These are phyloP conservation scores for Lota lota DNA, from an alignment of 2,113 vertebrate genomes.

Conservation along the genomic window DNA sequence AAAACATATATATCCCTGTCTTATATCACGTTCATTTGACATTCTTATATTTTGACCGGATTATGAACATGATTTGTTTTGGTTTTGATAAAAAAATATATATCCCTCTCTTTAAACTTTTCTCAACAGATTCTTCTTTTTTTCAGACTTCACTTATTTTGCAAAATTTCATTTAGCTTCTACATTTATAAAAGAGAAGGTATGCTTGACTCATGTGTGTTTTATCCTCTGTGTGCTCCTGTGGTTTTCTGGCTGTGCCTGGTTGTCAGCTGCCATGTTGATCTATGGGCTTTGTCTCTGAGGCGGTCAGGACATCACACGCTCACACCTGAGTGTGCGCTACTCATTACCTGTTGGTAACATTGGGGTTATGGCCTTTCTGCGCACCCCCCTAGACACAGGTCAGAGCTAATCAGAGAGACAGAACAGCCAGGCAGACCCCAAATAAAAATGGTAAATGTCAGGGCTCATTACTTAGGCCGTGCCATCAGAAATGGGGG, in stretches of 20 bases:
- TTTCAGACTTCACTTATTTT: too few species aligned
- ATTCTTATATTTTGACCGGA: too few species aligned
- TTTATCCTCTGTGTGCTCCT: constrained; percentile 12
- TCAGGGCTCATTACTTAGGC: constrained; percentile 44
- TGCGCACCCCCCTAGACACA: constrained; percentile 23
- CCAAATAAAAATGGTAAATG: constrained; percentile 36
- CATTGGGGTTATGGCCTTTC: constrained; percentile 29
- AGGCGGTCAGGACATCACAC: constrained; percentile 24
- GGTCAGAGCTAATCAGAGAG: constrained; percentile 57
- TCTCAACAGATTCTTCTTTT: too few species aligned
- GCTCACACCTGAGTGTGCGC: constrained; percentile 33
- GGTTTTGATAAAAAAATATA: too few species aligned
- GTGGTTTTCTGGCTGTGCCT: not conserved
- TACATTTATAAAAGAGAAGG: too few species aligned
- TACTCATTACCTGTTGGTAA: constrained; percentile 54
- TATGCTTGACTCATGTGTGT: too few species aligned
- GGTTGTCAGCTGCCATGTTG: too few species aligned
- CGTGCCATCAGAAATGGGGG: not conserved
- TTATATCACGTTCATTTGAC: too few species aligned
- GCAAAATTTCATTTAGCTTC: too few species aligned
- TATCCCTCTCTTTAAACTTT: too few species aligned
- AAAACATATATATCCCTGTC: too few species aligned
- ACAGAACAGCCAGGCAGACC: constrained; percentile 35
- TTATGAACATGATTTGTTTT: too few species aligned
- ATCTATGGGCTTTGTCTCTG: constrained; percentile 12